Evolutionary conservation across 1,140 invertebrate species (phyloP).

Genomic region (Eupristina koningsbergeri): DNA sequence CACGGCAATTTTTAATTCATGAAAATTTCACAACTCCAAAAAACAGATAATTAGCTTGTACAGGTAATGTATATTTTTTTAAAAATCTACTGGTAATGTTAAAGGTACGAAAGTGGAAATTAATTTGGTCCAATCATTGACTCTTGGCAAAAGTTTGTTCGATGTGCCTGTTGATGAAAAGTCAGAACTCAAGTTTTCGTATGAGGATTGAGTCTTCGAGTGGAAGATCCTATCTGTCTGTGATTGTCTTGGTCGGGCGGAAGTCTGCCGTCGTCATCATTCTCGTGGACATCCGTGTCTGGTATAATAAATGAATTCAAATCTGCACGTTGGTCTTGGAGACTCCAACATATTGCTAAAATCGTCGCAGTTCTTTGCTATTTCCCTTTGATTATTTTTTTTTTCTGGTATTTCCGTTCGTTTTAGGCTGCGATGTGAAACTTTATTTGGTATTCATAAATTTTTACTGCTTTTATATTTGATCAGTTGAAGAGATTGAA

Average conservation of each 20-base stretch:
- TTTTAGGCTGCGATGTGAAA: too few species aligned
- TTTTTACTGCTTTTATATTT: too few species aligned
- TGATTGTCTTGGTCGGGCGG: slow-evolving; percentile 9
- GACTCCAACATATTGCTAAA: neutral
- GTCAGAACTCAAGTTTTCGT: neutral
- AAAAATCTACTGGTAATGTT: too few species aligned
- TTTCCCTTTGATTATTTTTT: neutral
- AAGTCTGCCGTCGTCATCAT: slow-evolving; percentile 18
- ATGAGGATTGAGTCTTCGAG: neutral
- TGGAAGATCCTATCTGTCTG: slow-evolving; percentile 7
- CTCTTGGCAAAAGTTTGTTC: neutral
- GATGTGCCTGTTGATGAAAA: neutral
- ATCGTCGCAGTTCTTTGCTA: neutral
- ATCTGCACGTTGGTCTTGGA: neutral
- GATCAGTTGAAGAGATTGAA: too few species aligned
- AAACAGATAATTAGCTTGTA: too few species aligned
- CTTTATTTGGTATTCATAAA: too few species aligned
- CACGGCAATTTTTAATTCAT: too few species aligned
- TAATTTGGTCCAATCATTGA: neutral
- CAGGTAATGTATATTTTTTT: too few species aligned
- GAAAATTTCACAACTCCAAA: too few species aligned
- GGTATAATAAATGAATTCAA: slow-evolving; percentile 45
- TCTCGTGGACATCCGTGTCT: slow-evolving; percentile 27
- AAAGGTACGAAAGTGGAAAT: neutral
- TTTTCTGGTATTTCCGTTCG: neutral